phyloP scores from a whole-genome alignment of 2,888 invertebrate genomes.

The Leptopilina myrica region DNA sequence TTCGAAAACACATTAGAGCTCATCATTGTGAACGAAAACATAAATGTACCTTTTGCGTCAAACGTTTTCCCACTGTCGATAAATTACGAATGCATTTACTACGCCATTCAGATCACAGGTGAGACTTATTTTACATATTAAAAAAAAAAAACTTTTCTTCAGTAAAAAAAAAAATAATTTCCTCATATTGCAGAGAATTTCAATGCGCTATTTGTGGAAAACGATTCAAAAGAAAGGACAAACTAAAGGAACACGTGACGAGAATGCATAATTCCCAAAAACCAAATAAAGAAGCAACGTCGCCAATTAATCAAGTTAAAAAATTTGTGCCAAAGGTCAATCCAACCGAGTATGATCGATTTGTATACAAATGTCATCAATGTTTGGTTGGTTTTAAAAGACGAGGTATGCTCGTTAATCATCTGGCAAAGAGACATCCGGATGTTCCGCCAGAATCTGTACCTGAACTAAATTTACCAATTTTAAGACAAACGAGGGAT shows the following conservation, averaged over 20 bases:
- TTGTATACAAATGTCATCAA: conserved; percentile 86
- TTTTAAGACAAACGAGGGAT: conserved; percentile 85
- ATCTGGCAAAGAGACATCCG: conserved; percentile 87
- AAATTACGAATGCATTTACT: conserved; percentile 86
- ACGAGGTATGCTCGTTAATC: conserved; percentile 91
- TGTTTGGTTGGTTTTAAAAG: conserved; percentile 88
- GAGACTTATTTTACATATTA: conserved; percentile 48
- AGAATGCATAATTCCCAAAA: conserved; percentile 81
- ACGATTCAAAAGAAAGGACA: conserved; percentile 87
- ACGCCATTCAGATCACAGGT: conserved; percentile 76
- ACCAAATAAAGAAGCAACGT: conserved; percentile 64
- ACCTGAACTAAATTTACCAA: conserved; percentile 87
- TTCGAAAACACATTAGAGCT: conserved; percentile 85
- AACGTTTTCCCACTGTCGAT: conserved; percentile 84
- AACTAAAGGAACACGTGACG: conserved; percentile 85
- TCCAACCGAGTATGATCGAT: conserved; percentile 84
- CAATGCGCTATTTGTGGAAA: conserved; percentile 87
- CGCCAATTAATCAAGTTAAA: conserved; percentile 73
- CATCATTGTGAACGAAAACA: conserved; percentile 85
- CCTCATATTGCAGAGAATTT: conserved; percentile 80
- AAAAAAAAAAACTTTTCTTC: conserved; percentile 26
- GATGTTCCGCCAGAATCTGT: conserved; percentile 82
- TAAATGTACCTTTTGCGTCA: conserved; percentile 83
- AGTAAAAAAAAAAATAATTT: conserved; percentile 24
- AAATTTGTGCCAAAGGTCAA: conserved; percentile 80